Conservation (phyloP, 2,888 invertebrate genomes). For the Baccha elongata region DNA sequence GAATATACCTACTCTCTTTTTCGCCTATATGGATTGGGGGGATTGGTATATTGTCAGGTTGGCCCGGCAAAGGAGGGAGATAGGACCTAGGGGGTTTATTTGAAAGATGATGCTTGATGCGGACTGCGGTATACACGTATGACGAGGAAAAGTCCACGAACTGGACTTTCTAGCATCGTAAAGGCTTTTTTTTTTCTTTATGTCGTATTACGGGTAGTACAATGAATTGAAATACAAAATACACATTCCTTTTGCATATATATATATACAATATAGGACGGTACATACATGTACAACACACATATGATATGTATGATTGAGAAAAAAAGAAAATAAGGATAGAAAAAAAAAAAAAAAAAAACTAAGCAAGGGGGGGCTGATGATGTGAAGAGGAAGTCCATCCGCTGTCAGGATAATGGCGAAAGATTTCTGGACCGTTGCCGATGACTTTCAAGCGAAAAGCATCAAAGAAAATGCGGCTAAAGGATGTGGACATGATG, state of each 20-base stretch:
- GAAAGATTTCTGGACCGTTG: constrained; percentile 74
- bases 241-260: constrained; percentile 12
- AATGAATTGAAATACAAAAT: constrained; percentile 69
- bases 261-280: constrained; percentile 25
- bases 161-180: constrained; percentile 55
- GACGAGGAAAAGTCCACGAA: constrained; percentile 55
- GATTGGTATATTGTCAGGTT: constrained; percentile 56
- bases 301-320: constrained; percentile 28
- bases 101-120: constrained; percentile 69
- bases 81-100: constrained; percentile 34
- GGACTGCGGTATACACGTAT: constrained; percentile 63
- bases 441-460: constrained; percentile 72
- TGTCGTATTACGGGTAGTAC: constrained; percentile 39
- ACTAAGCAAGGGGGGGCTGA: constrained; percentile 24
- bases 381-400: constrained; percentile 72
- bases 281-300: not conserved
- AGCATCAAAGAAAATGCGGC: constrained; percentile 73
- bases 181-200: constrained; percentile 36
- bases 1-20: constrained; percentile 53
- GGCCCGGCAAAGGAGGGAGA: constrained; percentile 12
- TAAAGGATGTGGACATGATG: constrained; percentile 54
- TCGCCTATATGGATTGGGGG: constrained; percentile 38
- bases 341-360: constrained; percentile 41
- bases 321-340: constrained; percentile 27
- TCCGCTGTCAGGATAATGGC: constrained; percentile 73